Evolutionary conservation across 2,888 invertebrate species (phyloP).

Genomic region (Andrena bucephala): DNA sequence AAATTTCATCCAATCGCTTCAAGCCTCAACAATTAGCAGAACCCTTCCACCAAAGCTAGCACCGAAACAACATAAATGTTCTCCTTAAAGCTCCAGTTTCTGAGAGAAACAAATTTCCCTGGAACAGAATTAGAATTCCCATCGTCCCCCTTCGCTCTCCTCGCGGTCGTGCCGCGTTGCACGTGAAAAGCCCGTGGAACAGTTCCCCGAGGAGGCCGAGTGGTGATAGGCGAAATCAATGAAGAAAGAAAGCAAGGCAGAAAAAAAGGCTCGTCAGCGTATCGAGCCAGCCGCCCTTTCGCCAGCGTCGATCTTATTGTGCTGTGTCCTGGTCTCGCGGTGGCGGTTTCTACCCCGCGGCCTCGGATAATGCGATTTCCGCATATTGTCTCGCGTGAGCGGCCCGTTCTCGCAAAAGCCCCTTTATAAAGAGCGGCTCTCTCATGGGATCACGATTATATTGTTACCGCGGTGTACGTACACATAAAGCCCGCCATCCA

Average conservation of each 20-base stretch:
- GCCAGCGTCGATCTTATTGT: conserved; percentile 64
- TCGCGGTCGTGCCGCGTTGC: not conserved
- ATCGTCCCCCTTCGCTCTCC: not conserved
- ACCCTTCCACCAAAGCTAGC: too few relatives aligned
- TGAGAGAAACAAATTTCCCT: not conserved
- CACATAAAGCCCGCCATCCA: conserved; percentile 59
- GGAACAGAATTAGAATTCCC: conserved; percentile 15
- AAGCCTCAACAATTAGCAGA: too few relatives aligned
- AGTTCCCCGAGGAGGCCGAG: not conserved
- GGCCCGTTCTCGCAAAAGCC: conserved; percentile 63
- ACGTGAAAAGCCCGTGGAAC: not conserved
- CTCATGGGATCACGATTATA: conserved; percentile 77
- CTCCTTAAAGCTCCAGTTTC: too few relatives aligned
- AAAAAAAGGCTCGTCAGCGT: conserved; percentile 4
- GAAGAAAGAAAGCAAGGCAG: not conserved
- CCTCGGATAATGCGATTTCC: conserved; percentile 73
- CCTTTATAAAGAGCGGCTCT: conserved; percentile 65
- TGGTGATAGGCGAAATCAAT: not conserved
- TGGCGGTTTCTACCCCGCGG: conserved; percentile 75
- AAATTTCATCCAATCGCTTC: too few relatives aligned
- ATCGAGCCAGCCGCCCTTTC: conserved; percentile 59
- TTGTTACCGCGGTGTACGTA: conserved; percentile 70
- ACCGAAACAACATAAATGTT: too few relatives aligned
- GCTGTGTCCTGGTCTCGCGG: conserved; percentile 47
- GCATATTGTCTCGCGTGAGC: conserved; percentile 75